Percentiles rank a stretch among this genome's conserved stretches.
Evolutionary conservation across 2,888 invertebrate genomes (phyloP).

Genomic region (Mythimna loreyi): DNA sequence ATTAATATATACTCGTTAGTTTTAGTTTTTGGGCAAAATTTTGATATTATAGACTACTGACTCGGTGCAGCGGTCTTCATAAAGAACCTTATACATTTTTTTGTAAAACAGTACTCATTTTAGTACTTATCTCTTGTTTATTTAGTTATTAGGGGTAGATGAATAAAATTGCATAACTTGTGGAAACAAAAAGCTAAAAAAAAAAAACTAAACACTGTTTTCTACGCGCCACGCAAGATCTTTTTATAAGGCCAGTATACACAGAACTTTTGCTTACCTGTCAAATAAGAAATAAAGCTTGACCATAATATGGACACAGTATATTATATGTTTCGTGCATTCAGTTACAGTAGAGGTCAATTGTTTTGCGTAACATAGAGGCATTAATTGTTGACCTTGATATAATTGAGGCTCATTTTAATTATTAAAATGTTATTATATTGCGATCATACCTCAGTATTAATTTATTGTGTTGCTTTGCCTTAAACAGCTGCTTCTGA

Average conservation of each 20-base stretch:
- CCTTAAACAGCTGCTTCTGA: conserved; percentile 51
- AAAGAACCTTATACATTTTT: conserved; percentile 65
- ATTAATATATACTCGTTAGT: conserved; percentile 55
- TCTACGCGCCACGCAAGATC: conserved; percentile 48
- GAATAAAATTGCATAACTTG: conserved; percentile 53
- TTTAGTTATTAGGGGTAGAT: conserved; percentile 66
- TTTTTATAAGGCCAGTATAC: conserved; percentile 64
- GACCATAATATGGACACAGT: conserved; percentile 43
- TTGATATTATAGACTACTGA: conserved; percentile 58
- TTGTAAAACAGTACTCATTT: conserved; percentile 65
- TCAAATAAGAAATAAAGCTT: conserved; percentile 42
- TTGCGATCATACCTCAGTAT: conserved; percentile 70
- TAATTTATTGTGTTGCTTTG: conserved; percentile 67
- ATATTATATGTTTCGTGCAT: conserved; percentile 46
- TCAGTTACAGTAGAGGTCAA: conserved; percentile 48
- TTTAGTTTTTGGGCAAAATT: conserved; percentile 46
- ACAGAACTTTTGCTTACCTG: conserved; percentile 46
- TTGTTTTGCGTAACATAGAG: conserved; percentile 31
- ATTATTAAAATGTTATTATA: conserved; percentile 57
- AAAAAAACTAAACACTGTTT: conserved; percentile 41
- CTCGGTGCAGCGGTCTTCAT: conserved; percentile 55
- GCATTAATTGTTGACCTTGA: conserved; percentile 61
- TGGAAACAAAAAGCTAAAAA: conserved; percentile 49
- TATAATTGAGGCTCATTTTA: conserved; percentile 66
- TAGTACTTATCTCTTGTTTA: conserved; percentile 73